These are phyloP conservation scores for Cephus sareptanus DNA, from an alignment of 2,888 invertebrate species.

Conservation along the genomic window DNA sequence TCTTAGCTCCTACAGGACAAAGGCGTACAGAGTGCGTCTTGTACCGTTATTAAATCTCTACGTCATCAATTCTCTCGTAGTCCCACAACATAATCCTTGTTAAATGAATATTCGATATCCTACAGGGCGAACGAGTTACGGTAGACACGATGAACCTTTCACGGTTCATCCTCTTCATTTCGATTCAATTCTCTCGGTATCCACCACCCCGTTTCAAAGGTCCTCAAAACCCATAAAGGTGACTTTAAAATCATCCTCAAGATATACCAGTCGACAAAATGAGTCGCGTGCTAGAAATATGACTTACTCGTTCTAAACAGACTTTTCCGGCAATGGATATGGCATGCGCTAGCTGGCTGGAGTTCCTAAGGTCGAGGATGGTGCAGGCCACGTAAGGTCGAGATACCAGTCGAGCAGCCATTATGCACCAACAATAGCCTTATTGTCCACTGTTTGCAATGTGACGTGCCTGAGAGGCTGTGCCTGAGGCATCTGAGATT, in stretches of 20 bases:
- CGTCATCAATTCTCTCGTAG: background rate
- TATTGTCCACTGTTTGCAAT: constrained; percentile 53
- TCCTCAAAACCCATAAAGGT: background rate
- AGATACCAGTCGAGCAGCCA: constrained; percentile 47
- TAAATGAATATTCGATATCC: background rate
- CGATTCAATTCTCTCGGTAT: background rate
- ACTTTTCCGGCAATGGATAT: background rate
- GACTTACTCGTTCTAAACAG: background rate
- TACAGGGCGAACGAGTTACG: background rate
- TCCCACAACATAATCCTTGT: background rate
- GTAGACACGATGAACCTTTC: background rate
- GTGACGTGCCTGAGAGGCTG: constrained; percentile 39
- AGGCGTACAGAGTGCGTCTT: background rate
- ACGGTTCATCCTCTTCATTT: background rate
- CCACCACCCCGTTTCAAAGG: background rate
- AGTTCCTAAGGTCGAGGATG: constrained; percentile 22
- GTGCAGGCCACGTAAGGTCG: constrained; percentile 52
- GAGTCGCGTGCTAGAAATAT: background rate
- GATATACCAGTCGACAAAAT: background rate
- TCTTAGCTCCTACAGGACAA: background rate
- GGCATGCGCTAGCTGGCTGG: background rate
- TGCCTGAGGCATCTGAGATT: constrained; percentile 49
- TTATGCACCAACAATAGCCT: constrained; percentile 61
- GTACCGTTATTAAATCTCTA: background rate
- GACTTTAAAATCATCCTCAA: background rate